Base-by-base conservation (phyloP, 1,140 invertebrate species). In the Bactericera cockerelli region DNA sequence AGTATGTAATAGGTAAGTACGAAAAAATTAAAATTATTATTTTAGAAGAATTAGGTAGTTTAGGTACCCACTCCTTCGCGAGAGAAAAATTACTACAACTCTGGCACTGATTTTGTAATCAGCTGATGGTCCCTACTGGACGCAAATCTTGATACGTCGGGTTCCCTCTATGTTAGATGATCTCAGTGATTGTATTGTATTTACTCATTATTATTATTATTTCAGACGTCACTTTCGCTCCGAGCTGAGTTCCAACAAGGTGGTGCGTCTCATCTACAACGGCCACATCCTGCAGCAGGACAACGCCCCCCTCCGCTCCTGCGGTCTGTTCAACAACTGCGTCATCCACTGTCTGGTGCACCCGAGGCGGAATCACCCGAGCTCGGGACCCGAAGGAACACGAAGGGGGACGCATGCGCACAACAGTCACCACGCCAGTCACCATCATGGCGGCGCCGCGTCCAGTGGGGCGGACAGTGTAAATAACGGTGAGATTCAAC, bases 301-400 rank as follows among this genome's bases (percentile, higher is more conserved):
- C 62, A 76, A 72, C 56, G 76, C 80, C 61, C 90, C 87, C 8
- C 71, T 94, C 38, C 76, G 84, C 61, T 80, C 79, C 22, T 87
- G 81, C 72, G 87, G 89, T 16, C 75, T 94, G 31, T 84, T 81
- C 68, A 81, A 93, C 70, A 87, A 89, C 66, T 89, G 87, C 70
- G 88, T 92, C 2, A 82, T 94, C 21, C 89, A 93, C 70, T 91
- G 88, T 71, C 75, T 92, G 22, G 81, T 93, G 42, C 83, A 85
- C 65, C 77, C 78, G 36, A 74, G 73, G 26, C 70, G 76, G 26
- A 56, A 42, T 16, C 57, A 31, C 26, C 24, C 55, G n/a, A 28
- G 33, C n/a, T 24, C 38, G n/a, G 31, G 16, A n/a, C n/a, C n/a
- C 42, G 42, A 16, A 13, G 53, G 16, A 26, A 33, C 22, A 26